Percentiles rank a stretch among this genome's conserved stretches.
Evolutionary conservation across 2,113 vertebrate genomes (phyloP).

Genomic region (Neofelis nebulosa): DNA sequence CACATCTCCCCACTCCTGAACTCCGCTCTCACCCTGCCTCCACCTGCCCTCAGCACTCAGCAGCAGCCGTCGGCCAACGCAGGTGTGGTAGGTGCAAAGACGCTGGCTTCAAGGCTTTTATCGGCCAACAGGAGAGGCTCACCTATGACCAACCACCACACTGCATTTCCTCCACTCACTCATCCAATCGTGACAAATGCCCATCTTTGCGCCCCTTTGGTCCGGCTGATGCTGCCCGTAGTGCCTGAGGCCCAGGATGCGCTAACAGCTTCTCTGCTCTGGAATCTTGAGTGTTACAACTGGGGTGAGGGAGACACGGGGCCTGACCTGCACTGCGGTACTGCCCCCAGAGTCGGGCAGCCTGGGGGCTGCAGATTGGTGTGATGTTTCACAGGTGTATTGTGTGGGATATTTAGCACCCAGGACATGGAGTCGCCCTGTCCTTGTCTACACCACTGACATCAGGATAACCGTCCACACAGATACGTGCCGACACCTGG

Average conservation of each 20-base stretch:
- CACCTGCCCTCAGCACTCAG: background rate
- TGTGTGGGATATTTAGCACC: background rate
- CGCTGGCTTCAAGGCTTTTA: background rate
- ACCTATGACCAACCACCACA: no score
- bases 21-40: background rate
- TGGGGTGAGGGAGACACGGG: background rate
- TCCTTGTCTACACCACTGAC: no score
- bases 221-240: background rate
- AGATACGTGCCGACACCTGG: background rate
- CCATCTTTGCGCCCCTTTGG: background rate
- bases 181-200: background rate
- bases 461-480: background rate
- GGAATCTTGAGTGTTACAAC: rapidly evolving
- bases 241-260: background rate
- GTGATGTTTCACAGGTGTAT: background rate
- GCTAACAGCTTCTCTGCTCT: background rate
- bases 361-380: background rate
- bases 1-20: background rate
- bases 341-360: background rate
- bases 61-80: background rate
- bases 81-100: background rate
- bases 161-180: background rate
- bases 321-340: background rate
- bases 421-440: background rate
- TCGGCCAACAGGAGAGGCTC: background rate